Evolutionary conservation across 2,888 invertebrate species (phyloP).

Genomic region (Bimastos eiseni): DNA sequence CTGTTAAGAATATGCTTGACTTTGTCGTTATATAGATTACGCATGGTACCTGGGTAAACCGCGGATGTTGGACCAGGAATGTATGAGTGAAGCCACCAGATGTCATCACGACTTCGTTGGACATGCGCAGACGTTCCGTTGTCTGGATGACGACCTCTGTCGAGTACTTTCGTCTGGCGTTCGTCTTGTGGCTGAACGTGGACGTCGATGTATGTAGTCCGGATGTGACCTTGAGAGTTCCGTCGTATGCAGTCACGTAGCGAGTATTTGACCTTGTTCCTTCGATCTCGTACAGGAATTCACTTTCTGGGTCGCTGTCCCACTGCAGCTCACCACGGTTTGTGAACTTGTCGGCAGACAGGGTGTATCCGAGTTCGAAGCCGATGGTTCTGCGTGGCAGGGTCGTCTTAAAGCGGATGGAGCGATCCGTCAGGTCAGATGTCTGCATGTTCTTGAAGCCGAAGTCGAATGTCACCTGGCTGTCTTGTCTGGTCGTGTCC

Average conservation of each 20-base stretch:
- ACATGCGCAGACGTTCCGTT: conserved; percentile 32
- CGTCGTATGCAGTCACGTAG: conserved; percentile 44
- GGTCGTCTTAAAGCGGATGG: conserved; percentile 28
- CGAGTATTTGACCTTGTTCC: conserved; percentile 36
- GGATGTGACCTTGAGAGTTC: conserved; percentile 41
- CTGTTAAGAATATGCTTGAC: neutral
- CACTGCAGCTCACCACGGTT: conserved; percentile 38
- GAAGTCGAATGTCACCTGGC: conserved; percentile 37
- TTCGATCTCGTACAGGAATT: conserved; percentile 43
- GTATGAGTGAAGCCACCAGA: conserved; percentile 29
- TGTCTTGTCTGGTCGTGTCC: conserved; percentile 47
- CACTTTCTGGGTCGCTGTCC: conserved; percentile 42
- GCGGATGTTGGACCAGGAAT: conserved; percentile 38
- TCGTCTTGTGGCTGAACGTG: conserved; percentile 35
- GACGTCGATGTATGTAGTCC: conserved; percentile 31
- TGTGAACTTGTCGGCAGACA: conserved; percentile 24
- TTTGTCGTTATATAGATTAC: neutral
- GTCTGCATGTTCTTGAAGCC: conserved; percentile 35
- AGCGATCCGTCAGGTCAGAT: conserved; percentile 24
- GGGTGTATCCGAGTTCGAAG: conserved; percentile 32
- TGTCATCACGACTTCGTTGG: conserved; percentile 37
- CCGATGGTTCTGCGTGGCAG: conserved; percentile 33
- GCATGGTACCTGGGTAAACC: conserved; percentile 36
- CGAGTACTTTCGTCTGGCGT: conserved; percentile 37
- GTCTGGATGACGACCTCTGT: conserved; percentile 38